phyloP scores from a whole-genome alignment of 1,140 invertebrate genomes.

The Drosophila biarmipes region DNA sequence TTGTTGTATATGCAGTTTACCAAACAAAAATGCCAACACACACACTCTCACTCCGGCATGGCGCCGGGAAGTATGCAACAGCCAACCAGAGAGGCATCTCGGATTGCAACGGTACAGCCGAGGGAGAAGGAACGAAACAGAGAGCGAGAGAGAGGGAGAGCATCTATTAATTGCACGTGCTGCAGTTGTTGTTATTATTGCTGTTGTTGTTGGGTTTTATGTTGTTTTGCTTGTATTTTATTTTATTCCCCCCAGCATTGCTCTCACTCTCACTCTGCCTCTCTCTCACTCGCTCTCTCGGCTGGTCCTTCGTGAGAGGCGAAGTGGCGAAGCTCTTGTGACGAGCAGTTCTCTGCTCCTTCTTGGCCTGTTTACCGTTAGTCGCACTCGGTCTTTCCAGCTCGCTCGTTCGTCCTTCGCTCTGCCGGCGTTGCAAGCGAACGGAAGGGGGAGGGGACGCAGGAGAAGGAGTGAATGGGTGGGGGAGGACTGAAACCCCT shows the following conservation, averaged over 20 bases:
- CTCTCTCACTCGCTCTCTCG: slow-evolving; percentile 24
- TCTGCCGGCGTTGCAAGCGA: slow-evolving; percentile 43
- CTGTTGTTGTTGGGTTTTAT: slow-evolving; percentile 69
- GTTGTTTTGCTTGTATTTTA: slow-evolving; percentile 83
- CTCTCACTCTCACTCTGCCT: slow-evolving; percentile 21
- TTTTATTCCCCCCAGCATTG: slow-evolving; percentile 66
- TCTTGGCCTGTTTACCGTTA: slow-evolving; percentile 69
- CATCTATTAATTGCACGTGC: slow-evolving; percentile 68
- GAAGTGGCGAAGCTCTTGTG: slow-evolving; percentile 35
- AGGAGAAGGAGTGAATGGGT: slow-evolving; percentile 9
- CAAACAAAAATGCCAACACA: slow-evolving; percentile 81
- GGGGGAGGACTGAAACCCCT: slow-evolving; percentile 1
- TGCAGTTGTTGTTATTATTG: slow-evolving; percentile 55
- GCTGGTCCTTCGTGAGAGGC: slow-evolving; percentile 25
- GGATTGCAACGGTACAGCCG: slow-evolving; percentile 28
- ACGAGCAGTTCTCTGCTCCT: slow-evolving; percentile 59
- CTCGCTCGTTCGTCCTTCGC: slow-evolving; percentile 81
- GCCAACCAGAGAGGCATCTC: slow-evolving; percentile 62
- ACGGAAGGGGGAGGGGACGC: slow-evolving; percentile 38
- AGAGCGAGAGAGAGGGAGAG: slow-evolving; percentile 18
- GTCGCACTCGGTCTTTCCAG: slow-evolving; percentile 79
- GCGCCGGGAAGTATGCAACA: slow-evolving; percentile 70
- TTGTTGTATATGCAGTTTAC: slow-evolving; percentile 83
- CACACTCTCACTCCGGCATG: slow-evolving; percentile 52
- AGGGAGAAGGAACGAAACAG: neutral